Evolutionary conservation across 2,888 invertebrate species (phyloP).

Genomic region (Myathropa florea): DNA sequence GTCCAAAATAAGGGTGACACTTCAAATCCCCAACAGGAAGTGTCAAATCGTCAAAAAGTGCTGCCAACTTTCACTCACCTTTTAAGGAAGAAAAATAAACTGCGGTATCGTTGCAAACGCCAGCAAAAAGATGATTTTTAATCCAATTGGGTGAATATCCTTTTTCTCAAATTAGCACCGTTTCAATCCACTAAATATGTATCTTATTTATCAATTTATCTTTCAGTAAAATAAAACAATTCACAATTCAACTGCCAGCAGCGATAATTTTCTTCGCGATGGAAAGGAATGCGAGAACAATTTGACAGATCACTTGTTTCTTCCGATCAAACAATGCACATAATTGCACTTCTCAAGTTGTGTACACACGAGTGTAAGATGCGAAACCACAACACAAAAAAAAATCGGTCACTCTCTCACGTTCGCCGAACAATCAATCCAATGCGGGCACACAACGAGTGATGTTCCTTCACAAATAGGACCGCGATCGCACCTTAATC

Average conservation of each 20-base stretch:
- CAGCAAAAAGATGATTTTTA: slow-evolving; percentile 18
- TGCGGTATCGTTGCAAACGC: not conserved
- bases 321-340: slow-evolving; percentile 8
- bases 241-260: not conserved
- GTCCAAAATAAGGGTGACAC: no score
- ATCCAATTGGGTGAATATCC: slow-evolving; percentile 57
- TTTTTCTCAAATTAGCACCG: slow-evolving; percentile 27
- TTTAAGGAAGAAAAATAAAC: not conserved
- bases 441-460: slow-evolving; percentile 31
- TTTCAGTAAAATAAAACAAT: slow-evolving; percentile 23
- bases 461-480: slow-evolving; percentile 12
- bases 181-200: not conserved
- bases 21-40: no score
- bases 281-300: not conserved
- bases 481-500: slow-evolving; percentile 66
- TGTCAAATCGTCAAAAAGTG: not conserved
- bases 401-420: slow-evolving; percentile 11
- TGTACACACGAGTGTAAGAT: not conserved
- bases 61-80: not conserved
- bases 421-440: slow-evolving; percentile 3
- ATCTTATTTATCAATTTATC: not conserved
- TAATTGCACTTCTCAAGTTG: slow-evolving; percentile 37
- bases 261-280: not conserved
- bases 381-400: not conserved
- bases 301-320: slow-evolving; percentile 7